phyloP scores from a whole-genome alignment of 2,113 vertebrate species.

The Dinomys branickii region DNA sequence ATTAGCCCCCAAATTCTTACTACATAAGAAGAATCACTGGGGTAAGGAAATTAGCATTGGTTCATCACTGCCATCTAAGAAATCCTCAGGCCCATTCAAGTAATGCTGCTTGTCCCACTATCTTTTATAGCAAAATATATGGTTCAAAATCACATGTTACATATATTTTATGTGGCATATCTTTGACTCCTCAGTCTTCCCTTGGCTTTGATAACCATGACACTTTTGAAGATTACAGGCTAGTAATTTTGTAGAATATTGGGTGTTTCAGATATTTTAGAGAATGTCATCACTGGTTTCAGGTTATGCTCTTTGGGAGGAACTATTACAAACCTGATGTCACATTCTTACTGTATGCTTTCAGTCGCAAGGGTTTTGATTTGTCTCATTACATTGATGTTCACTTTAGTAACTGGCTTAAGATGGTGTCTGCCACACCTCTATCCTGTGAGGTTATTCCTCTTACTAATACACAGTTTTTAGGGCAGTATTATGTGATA shows the following conservation, averaged over 20 bases:
- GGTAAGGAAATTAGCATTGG: neutral
- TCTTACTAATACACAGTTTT: neutral
- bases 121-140: neutral
- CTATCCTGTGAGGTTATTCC: neutral
- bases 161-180: neutral
- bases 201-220: neutral
- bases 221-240: neutral
- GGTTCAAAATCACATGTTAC: neutral
- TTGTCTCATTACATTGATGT: neutral
- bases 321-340: neutral
- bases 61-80: neutral
- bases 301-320: neutral
- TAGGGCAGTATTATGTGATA: neutral
- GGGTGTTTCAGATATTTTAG: neutral
- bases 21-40: neutral
- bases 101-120: neutral
- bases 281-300: neutral
- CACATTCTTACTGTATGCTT: neutral
- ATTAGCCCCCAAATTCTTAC: neutral
- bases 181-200: neutral
- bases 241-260: neutral
- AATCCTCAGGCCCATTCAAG: neutral
- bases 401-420: neutral
- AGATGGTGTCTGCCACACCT: neutral
- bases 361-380: neutral